phyloP scores from a whole-genome alignment of 2,797 vertebrate species.

The Myotis daubentonii region DNA sequence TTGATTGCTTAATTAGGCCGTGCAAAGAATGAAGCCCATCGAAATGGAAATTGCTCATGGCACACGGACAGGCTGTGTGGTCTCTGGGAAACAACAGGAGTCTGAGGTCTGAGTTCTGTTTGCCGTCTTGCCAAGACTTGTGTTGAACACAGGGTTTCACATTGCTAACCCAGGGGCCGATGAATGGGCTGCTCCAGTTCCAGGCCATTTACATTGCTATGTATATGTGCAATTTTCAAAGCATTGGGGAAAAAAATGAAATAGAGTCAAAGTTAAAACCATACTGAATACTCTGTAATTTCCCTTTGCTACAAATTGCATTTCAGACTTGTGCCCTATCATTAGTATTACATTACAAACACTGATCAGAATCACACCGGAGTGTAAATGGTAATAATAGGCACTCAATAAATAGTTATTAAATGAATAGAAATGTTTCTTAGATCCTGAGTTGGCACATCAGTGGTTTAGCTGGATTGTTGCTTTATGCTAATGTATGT shows the following conservation, averaged over 20 bases:
- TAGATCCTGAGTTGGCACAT: background rate
- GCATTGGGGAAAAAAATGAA: background rate
- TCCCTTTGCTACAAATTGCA: conserved; percentile 12
- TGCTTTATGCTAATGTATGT: background rate
- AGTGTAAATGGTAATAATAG: background rate
- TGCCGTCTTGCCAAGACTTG: background rate
- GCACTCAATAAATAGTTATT: background rate
- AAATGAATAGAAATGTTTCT: conserved; percentile 2
- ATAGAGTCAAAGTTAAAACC: conserved; percentile 6
- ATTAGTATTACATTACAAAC: background rate
- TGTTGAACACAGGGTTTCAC: background rate
- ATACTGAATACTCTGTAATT: background rate
- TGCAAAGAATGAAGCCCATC: background rate
- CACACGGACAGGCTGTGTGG: background rate
- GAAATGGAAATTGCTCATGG: background rate
- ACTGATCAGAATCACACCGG: background rate
- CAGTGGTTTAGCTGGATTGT: background rate
- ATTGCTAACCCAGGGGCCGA: background rate
- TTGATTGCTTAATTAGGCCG: conserved; percentile 15
- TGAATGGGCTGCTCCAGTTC: background rate
- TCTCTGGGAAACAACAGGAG: background rate
- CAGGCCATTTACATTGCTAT: background rate
- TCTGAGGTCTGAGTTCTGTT: background rate
- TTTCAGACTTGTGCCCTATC: background rate
- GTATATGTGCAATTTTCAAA: conserved; percentile 1